Evolutionary conservation across 1,140 invertebrate species (phyloP).

Genomic region (Maconellicoccus hirsutus): DNA sequence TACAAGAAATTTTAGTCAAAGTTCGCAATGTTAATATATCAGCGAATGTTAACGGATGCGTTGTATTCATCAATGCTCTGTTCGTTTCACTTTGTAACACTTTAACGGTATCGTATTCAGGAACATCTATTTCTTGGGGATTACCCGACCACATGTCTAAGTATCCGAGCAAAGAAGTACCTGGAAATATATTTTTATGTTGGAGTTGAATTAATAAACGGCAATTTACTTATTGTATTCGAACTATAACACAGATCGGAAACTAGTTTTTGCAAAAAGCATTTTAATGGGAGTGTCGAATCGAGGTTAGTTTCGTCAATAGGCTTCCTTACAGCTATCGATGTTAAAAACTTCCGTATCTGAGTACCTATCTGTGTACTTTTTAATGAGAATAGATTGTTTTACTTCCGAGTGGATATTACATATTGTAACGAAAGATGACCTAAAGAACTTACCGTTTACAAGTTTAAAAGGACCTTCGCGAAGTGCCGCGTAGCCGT

Average conservation of each 20-base stretch:
- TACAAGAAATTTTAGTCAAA: constrained; percentile 36
- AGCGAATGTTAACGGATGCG: not conserved
- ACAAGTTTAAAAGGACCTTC: constrained; percentile 61
- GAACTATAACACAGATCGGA: not conserved
- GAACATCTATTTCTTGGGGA: not conserved
- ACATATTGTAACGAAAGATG: too few species aligned
- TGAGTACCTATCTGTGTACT: too few species aligned
- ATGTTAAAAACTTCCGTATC: too few species aligned
- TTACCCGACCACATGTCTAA: constrained; percentile 11
- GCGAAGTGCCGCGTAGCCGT: constrained; percentile 44
- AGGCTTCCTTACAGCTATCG: too few species aligned
- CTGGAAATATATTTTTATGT: not conserved
- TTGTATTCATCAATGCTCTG: not conserved
- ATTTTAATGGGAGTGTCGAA: too few species aligned
- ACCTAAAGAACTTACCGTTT: constrained; percentile 39
- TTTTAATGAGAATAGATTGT: too few species aligned
- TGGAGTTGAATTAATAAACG: too few species aligned
- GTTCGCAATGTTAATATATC: constrained; percentile 23
- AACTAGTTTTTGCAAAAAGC: not conserved
- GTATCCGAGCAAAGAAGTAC: constrained; percentile 19
- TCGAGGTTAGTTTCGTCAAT: too few species aligned
- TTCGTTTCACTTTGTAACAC: not conserved
- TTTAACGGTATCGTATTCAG: not conserved
- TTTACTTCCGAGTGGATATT: too few species aligned
- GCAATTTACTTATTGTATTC: too few species aligned